Evolutionary conservation across 1,140 invertebrate species (phyloP).

Genomic region (Pseudachorutes palmiensis): DNA sequence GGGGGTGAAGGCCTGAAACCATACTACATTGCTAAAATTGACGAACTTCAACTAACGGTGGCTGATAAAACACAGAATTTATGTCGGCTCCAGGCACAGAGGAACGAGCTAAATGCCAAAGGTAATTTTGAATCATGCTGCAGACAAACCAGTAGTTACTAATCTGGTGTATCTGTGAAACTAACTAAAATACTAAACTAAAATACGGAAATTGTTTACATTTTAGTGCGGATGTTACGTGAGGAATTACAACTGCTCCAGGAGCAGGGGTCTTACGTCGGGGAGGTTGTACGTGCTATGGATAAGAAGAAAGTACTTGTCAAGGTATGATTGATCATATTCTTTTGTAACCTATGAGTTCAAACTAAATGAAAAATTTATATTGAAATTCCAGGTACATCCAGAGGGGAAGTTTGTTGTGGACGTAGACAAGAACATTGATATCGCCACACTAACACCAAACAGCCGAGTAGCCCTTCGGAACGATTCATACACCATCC

Average conservation of each 20-base stretch:
- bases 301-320: slow-evolving; percentile 99
- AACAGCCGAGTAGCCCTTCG: slow-evolving; percentile 95
- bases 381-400: too few relatives aligned
- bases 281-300: slow-evolving; percentile 99
- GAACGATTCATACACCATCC: slow-evolving; percentile 97
- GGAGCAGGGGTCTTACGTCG: slow-evolving; percentile 99
- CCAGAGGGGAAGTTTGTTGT: slow-evolving; percentile 99
- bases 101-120: slow-evolving; percentile 99
- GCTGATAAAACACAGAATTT: slow-evolving; percentile 97
- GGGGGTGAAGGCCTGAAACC: slow-evolving; percentile 62
- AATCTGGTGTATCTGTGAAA: too few relatives aligned
- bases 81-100: slow-evolving; percentile 90
- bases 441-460: slow-evolving; percentile 95
- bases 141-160: not conserved
- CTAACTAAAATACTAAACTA: too few relatives aligned
- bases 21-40: slow-evolving; percentile 95
- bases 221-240: slow-evolving; percentile 84
- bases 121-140: slow-evolving; percentile 50
- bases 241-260: slow-evolving; percentile 96
- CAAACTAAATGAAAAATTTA: slow-evolving; percentile 15
- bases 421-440: slow-evolving; percentile 98
- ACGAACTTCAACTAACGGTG: slow-evolving; percentile 89
- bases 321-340: slow-evolving; percentile 56
- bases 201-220: too few relatives aligned
- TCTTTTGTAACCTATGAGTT: too few relatives aligned